A percentile compares a stretch with the other conserved stretches of the same genome.
phyloP scores from a whole-genome alignment of 2,113 vertebrate genomes.

The Empidonax traillii region DNA sequence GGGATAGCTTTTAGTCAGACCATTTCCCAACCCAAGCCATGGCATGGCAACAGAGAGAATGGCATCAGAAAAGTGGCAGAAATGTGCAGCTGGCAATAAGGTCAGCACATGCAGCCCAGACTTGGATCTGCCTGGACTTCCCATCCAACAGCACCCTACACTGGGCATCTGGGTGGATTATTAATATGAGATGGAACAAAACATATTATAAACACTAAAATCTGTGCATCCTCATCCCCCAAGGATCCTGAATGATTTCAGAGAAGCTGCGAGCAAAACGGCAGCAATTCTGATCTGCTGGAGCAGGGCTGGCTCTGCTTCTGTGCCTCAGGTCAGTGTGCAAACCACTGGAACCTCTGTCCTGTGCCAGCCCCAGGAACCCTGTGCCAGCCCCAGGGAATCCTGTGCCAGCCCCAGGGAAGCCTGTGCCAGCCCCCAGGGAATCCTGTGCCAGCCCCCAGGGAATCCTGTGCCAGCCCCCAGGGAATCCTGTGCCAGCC shows the following conservation, averaged over 20 bases:
- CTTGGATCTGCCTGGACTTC: not conserved
- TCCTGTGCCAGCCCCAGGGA: too few species aligned
- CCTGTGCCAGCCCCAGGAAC: too few species aligned
- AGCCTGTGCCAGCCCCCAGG: too few species aligned
- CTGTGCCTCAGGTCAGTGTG: not conserved
- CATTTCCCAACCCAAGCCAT: not conserved
- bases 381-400: too few species aligned
- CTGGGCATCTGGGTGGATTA: constrained; percentile 24
- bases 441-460: too few species aligned
- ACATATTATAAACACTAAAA: constrained; percentile 25
- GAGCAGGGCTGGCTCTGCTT: not conserved
- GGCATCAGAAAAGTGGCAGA: not conserved
- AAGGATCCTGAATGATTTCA: not conserved
- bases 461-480: too few species aligned
- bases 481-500: too few species aligned
- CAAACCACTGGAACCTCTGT: not conserved
- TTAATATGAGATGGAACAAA: constrained; percentile 1
- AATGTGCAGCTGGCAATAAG: not conserved
- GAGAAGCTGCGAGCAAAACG: not conserved
- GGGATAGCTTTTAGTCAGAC: not conserved
- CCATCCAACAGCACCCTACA: not conserved
- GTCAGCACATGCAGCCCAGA: not conserved
- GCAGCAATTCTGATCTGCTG: not conserved
- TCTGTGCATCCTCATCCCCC: not conserved
- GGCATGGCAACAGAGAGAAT: not conserved